Evolutionary conservation across 64 coral and sea anemone species (phyloP).

Genomic region (Cladopsammia gracilis): DNA sequence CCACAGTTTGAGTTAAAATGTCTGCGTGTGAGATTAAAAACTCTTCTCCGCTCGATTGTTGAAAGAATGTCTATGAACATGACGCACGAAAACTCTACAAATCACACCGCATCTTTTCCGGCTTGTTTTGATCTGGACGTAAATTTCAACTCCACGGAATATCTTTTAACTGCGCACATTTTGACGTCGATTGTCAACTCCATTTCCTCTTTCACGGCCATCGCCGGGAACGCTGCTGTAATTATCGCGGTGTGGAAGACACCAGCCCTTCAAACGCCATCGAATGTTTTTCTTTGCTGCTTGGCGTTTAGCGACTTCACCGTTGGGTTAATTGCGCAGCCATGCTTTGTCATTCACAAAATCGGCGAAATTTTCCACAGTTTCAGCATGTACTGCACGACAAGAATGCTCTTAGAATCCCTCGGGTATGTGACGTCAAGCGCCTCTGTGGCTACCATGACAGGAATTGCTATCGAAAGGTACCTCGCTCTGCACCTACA

Average conservation of each 20-base stretch:
- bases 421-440: slow-evolving; percentile 31
- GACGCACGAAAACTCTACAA: not conserved
- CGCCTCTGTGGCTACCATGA: slow-evolving; percentile 19
- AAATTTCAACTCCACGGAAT: not conserved
- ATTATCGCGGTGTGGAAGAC: slow-evolving; percentile 67
- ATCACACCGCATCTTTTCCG: not conserved
- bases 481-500: slow-evolving; percentile 57
- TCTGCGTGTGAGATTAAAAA: not conserved
- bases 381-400: slow-evolving; percentile 53
- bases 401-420: slow-evolving; percentile 13
- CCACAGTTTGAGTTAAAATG: no score
- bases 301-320: slow-evolving; percentile 65
- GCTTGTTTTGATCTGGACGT: not conserved
- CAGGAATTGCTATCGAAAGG: slow-evolving; percentile 43
- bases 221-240: slow-evolving; percentile 55
- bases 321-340: slow-evolving; percentile 71
- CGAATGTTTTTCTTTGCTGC: slow-evolving; percentile 66
- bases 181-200: slow-evolving; percentile 54
- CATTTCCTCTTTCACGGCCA: slow-evolving; percentile 46
- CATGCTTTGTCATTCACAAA: slow-evolving; percentile 63
- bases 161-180: slow-evolving; percentile 18
- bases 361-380: slow-evolving; percentile 42
- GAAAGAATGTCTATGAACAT: not conserved
- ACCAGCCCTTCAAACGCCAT: slow-evolving; percentile 33
- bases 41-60: not conserved